phyloP scores from a whole-genome alignment of 92 coral and sea anemone species.

The Zoanthus solanderi region DNA sequence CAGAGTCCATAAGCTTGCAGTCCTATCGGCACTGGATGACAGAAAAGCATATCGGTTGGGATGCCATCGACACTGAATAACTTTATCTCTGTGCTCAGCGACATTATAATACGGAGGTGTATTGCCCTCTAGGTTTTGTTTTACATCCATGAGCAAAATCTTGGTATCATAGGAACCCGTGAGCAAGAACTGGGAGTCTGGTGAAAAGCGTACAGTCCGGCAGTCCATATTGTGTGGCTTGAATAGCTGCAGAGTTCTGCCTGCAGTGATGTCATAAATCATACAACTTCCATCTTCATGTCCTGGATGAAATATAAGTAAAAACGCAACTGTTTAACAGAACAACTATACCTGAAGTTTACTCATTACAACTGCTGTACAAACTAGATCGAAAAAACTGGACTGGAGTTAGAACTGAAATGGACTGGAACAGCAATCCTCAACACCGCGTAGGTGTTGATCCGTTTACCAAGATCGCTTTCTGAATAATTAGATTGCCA shows the following conservation, averaged over 20 bases:
- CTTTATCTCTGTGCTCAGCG: constrained; percentile 91
- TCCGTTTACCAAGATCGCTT: too few species aligned
- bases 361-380: too few species aligned
- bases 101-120: constrained; percentile 83
- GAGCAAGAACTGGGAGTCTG: constrained; percentile 87
- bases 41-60: constrained; percentile 81
- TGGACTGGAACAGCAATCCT: too few species aligned
- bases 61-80: constrained; percentile 99
- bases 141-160: constrained; percentile 77
- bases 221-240: constrained; percentile 96
- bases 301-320: constrained; percentile 60
- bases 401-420: neutral
- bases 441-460: too few species aligned
- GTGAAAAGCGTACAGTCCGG: constrained; percentile 95
- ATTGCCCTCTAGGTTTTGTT: constrained; percentile 71
- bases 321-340: neutral
- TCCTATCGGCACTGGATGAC: constrained; percentile 96
- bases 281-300: constrained; percentile 97
- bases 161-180: constrained; percentile 95
- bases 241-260: constrained; percentile 85
- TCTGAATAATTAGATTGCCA: too few species aligned
- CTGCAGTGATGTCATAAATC: constrained; percentile 96
- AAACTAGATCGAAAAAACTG: too few species aligned
- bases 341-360: neutral
- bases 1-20: constrained; percentile 88